Base-by-base conservation (phyloP, 37 sponge, comb jelly and placozoan species). In the Spongilla lacustris region DNA sequence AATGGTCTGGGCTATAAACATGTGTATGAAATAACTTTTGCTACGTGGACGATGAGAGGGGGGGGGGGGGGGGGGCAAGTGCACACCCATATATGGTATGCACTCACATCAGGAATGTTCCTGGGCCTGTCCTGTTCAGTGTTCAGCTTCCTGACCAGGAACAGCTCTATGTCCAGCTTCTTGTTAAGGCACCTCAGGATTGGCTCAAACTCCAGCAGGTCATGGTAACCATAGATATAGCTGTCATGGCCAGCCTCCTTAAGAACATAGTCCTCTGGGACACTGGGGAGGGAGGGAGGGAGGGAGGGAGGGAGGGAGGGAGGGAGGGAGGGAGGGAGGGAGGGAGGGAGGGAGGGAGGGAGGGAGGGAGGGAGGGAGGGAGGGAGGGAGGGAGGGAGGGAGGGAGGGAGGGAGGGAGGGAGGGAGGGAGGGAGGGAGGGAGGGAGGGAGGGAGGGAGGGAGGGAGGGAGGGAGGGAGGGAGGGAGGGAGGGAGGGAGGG, bases 71-170 rank as follows among this genome's bases (percentile, higher is more conserved):
- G 41, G 5, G 28, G 6, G 41, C 6, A 3, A 41, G 41, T 41
- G 41, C 3, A 6, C 6, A 6, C 41, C 41, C 6, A 50, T 1
- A 33, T 19, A 75, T 29, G 30, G 41, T 41, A 3, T 41, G 6
- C 41, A 41, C 95, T 81, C 68, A 95, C 95, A 82, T 95, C 96
- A 48, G 85, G 79, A 14, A 92, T n/a, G 49, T 88, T 80, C 31
- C 86, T 58, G 23, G 89, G 91, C 9, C 31, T 68, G 90, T 95
- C 96, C 36, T 37, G 58, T 32, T 37, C 69, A 10, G 76, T 58
- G 78, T 90, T 88, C 29, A 85, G 29, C 50, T 46, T 84, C 46
- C 75, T 46, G 13, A 92, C 93, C 50, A 95, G 78, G 10, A 75
- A 80, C 41, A 95, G 87, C 25, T 83, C 72, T 23, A 89, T 92